These are phyloP conservation scores for Aegithalos caudatus DNA, from an alignment of 2,113 vertebrate genomes.

Conservation along the genomic window DNA sequence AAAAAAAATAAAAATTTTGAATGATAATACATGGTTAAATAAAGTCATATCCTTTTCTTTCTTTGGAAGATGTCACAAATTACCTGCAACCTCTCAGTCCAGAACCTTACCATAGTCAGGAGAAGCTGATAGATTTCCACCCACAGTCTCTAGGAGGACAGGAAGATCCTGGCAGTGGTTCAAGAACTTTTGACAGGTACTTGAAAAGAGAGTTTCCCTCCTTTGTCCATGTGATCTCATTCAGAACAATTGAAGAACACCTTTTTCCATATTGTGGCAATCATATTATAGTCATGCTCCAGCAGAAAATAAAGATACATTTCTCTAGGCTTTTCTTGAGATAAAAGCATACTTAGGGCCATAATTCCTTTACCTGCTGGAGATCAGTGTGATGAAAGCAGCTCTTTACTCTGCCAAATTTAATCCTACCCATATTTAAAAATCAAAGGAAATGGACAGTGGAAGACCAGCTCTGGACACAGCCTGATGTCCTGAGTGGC, in stretches of 20 bases:
- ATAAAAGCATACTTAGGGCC: background rate
- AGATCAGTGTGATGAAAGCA: background rate
- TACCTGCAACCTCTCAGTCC: background rate
- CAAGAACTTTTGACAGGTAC: background rate
- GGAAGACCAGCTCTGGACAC: background rate
- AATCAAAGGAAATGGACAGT: background rate
- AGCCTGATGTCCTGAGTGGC: background rate
- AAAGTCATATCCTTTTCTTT: background rate
- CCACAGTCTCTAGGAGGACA: background rate
- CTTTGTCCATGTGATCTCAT: background rate
- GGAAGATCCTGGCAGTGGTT: background rate
- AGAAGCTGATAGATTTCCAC: background rate
- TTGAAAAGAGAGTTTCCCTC: background rate
- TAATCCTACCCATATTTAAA: background rate
- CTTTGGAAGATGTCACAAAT: background rate
- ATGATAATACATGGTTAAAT: background rate
- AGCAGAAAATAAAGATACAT: background rate
- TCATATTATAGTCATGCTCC: background rate
- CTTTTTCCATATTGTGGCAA: background rate
- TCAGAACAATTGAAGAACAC: background rate
- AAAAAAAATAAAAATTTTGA: background rate
- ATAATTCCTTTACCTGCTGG: background rate
- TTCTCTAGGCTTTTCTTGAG: background rate
- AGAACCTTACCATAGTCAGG: background rate
- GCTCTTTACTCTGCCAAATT: background rate